Evolutionary conservation across 2,797 vertebrate genomes (phyloP).

Genomic region (Xenops minutus): DNA sequence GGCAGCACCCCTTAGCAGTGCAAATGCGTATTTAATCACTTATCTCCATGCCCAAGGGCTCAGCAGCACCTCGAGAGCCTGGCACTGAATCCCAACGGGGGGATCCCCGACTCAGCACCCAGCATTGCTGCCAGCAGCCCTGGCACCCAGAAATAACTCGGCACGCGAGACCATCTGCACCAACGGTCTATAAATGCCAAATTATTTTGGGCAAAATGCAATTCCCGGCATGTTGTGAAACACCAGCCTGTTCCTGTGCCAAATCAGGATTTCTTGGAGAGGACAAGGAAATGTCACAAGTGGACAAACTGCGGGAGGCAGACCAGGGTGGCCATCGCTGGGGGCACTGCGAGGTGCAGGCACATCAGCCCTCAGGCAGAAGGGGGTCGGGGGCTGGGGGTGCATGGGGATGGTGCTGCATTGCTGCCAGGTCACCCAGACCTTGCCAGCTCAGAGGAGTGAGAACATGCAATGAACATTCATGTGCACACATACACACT

Average conservation of each 20-base stretch:
- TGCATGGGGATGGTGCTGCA: not conserved
- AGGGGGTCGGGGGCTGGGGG: not conserved
- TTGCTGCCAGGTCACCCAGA: no score
- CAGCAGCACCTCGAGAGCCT: not conserved
- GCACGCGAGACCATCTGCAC: not conserved
- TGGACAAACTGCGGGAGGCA: not conserved
- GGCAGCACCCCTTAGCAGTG: not conserved
- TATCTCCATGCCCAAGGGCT: not conserved
- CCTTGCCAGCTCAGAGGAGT: not conserved
- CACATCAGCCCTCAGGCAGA: not conserved
- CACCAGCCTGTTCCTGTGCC: accelerated
- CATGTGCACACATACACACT: accelerated
- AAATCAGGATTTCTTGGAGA: not conserved
- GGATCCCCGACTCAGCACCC: not conserved
- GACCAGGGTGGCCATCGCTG: accelerated
- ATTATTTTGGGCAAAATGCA: not conserved
- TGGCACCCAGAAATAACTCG: not conserved
- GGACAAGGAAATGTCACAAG: not conserved
- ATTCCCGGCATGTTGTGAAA: not conserved
- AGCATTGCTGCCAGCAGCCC: accelerated
- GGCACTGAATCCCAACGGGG: accelerated
- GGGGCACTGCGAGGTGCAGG: not conserved
- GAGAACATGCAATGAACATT: not conserved
- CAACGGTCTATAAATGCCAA: not conserved
- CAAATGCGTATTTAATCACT: not conserved